Percentiles rank a stretch among this genome's conserved stretches.
Evolutionary conservation across 2,113 vertebrate species (phyloP).

Genomic region (Aythya baeri): DNA sequence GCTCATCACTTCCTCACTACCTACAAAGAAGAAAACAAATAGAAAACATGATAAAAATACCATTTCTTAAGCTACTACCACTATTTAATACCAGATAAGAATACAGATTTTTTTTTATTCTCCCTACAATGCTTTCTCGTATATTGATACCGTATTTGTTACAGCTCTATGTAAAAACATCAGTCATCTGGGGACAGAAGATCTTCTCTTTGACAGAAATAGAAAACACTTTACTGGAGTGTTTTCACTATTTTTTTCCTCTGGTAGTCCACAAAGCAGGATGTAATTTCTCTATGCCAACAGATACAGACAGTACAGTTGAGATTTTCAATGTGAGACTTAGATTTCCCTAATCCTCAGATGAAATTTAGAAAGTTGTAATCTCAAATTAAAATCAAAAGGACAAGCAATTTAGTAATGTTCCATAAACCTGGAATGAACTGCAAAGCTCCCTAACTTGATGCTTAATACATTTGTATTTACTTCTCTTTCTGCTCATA

Average conservation of each 20-base stretch:
- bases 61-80: background rate
- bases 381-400: constrained; percentile 22
- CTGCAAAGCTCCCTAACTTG: background rate
- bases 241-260: background rate
- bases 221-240: background rate
- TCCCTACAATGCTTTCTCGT: background rate
- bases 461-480: constrained; percentile 4
- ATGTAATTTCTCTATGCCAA: background rate
- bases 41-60: background rate
- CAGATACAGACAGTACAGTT: background rate
- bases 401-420: background rate
- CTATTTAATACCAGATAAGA: background rate
- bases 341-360: background rate
- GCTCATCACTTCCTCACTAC: background rate
- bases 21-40: background rate
- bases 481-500: background rate
- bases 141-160: background rate
- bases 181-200: background rate
- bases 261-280: background rate
- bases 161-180: background rate
- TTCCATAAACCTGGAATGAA: background rate
- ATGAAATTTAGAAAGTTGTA: background rate
- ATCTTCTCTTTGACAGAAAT: background rate
- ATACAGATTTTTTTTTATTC: background rate
- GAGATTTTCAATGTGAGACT: background rate